These are phyloP conservation scores for Eriocheir sinensis DNA, from an alignment of 1,140 invertebrate genomes.

Conservation along the genomic window DNA sequence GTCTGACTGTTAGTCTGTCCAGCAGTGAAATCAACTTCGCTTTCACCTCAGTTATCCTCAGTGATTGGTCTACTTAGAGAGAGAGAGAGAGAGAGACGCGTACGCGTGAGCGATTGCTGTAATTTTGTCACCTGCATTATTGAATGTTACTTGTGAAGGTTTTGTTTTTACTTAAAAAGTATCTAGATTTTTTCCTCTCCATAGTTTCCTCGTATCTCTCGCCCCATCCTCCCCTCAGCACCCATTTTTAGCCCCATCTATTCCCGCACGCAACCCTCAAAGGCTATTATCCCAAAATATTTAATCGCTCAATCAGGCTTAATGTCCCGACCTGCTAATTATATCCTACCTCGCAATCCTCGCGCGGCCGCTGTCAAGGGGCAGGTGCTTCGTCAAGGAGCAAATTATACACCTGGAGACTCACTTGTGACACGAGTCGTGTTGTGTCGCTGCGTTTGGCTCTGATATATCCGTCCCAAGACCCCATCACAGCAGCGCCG, in stretches of 20 bases:
- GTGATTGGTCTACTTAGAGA: too few relatives aligned
- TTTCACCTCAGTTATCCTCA: too few relatives aligned
- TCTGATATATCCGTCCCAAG: background rate
- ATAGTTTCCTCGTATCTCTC: background rate
- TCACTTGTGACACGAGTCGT: background rate
- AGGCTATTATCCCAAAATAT: background rate
- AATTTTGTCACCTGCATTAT: background rate
- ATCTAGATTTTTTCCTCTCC: background rate
- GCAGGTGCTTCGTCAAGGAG: background rate
- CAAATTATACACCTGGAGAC: background rate
- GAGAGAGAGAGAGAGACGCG: too few relatives aligned
- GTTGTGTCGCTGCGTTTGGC: background rate
- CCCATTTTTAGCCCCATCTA: conserved; percentile 34
- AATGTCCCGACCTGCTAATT: conserved; percentile 11
- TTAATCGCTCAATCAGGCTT: conserved; percentile 15
- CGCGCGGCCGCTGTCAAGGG: background rate
- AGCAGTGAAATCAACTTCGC: too few relatives aligned
- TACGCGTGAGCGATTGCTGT: too few relatives aligned
- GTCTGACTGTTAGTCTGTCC: too few relatives aligned
- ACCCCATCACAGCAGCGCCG: background rate
- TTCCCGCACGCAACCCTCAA: conserved; percentile 30
- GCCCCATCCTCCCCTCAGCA: background rate
- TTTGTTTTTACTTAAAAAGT: background rate
- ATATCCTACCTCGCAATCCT: background rate
- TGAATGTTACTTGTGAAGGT: background rate